Base-by-base conservation (phyloP, 2,888 invertebrate species). In the Amphiduros pacificus region DNA sequence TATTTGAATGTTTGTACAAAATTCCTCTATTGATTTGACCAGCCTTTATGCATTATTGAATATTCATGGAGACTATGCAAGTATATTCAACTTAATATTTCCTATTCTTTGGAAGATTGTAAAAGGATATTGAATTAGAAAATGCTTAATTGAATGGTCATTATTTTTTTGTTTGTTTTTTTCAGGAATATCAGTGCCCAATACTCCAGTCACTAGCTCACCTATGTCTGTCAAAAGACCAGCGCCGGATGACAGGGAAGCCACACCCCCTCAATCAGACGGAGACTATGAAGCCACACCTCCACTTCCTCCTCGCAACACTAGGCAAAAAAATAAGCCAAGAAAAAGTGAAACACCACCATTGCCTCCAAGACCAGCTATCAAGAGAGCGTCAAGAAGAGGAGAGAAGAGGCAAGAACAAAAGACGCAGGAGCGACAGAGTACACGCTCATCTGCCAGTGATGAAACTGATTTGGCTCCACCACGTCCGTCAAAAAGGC, bases 401-500 rank as follows among this genome's bases (percentile, higher is more conserved):
- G 36, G 41, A 55, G 27, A 24, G 26, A 6, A 41, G 41, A 44
- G 24, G n/a, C 50, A 32, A 24, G n/a, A 14, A n/a, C 41, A 53
- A 24, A 14, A 22, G 14, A 26, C 60, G 4, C 54, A 28, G 6
- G 4, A 22, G 14, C 49, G 31, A 29, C 48, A 17, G 31, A 49
- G n/a, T 9, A 26, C 48, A 11, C 31, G 31, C 2, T n/a, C 28
- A 4, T 24, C 41, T 2, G 28, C 36, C 22, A 20, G 27, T 17
- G 44, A 60, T n/a, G 51, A 44, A 1, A 20, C 22, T 4, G 60
- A 60, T 27, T 28, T 11, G 5, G 29, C 28, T n/a, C 53, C 60
- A 32, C 53, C 60, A 20, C 60, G 60, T 5, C 60, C 60, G 4
- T 29, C 48, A 3, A 60, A 60, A 27, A 26, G 60, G 2, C 36